phyloP scores from a whole-genome alignment of 1,140 invertebrate genomes.

The Calycopis cecrops region DNA sequence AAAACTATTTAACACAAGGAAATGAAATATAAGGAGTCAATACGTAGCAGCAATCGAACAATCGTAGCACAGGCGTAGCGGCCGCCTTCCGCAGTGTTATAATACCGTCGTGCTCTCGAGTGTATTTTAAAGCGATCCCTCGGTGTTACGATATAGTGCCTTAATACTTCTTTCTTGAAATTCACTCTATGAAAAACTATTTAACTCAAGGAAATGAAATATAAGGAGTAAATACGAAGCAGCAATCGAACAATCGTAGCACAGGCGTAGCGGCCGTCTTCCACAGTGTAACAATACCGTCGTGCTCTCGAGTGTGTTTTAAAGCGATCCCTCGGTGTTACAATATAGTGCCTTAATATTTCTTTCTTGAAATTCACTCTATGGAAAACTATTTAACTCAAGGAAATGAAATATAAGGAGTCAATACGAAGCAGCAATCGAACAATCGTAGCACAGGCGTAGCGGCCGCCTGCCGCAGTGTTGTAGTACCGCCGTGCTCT shows the following conservation, averaged over 20 bases:
- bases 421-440: too few relatives aligned
- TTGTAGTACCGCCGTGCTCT: background rate
- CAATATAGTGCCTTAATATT: too few relatives aligned
- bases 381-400: too few relatives aligned
- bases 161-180: too few relatives aligned
- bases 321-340: background rate
- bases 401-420: background rate
- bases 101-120: background rate
- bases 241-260: too few relatives aligned
- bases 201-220: background rate
- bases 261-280: constrained; percentile 37
- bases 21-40: too few relatives aligned
- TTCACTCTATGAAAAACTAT: too few relatives aligned
- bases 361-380: too few relatives aligned
- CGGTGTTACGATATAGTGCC: background rate
- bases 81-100: constrained; percentile 8
- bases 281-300: background rate
- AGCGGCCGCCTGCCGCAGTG: constrained; percentile 20
- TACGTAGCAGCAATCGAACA: too few relatives aligned
- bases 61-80: constrained; percentile 49
- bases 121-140: constrained; percentile 2
- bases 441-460: too few relatives aligned
- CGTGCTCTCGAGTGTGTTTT: constrained; percentile 2
- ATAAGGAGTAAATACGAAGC: too few relatives aligned
- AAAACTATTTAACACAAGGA: background rate